Evolutionary conservation across 1,140 invertebrate genomes (phyloP).

Genomic region (Archegozetes longisetosus): DNA sequence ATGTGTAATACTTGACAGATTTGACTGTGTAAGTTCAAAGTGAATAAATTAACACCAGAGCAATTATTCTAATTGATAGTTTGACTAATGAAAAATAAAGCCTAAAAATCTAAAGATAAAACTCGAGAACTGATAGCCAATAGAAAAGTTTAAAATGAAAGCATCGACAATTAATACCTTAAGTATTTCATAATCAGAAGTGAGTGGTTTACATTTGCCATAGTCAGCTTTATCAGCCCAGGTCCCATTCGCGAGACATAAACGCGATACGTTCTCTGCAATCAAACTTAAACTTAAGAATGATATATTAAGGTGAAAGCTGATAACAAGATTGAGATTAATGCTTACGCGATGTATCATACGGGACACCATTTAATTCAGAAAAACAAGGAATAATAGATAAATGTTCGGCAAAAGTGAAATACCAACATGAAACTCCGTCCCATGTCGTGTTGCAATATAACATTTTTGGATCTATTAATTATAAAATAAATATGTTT

Average conservation of each 20-base stretch:
- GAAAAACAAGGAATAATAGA: constrained; percentile 51
- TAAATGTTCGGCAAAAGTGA: constrained; percentile 41
- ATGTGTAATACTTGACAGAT: no score
- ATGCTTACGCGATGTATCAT: constrained; percentile 40
- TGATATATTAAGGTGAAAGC: no score
- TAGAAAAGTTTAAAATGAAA: neutral
- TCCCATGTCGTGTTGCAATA: constrained; percentile 38
- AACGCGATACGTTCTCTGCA: constrained; percentile 53
- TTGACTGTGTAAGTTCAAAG: no score
- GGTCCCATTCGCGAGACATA: constrained; percentile 45
- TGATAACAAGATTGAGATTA: no score
- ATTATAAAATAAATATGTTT: no score
- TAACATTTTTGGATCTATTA: no score
- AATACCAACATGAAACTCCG: constrained; percentile 57
- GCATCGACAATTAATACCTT: neutral
- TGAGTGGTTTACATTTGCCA: constrained; percentile 35
- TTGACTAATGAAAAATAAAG: no score
- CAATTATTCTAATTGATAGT: no score
- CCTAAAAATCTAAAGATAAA: no score
- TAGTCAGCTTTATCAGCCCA: constrained; percentile 54
- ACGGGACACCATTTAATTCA: constrained; percentile 53
- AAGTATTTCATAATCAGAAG: constrained; percentile 13
- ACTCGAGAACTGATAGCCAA: neutral
- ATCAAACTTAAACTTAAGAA: constrained; percentile 21
- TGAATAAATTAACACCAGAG: no score